Base-by-base conservation (phyloP, 2,888 invertebrate genomes). In the Drosophila anomelani region DNA sequence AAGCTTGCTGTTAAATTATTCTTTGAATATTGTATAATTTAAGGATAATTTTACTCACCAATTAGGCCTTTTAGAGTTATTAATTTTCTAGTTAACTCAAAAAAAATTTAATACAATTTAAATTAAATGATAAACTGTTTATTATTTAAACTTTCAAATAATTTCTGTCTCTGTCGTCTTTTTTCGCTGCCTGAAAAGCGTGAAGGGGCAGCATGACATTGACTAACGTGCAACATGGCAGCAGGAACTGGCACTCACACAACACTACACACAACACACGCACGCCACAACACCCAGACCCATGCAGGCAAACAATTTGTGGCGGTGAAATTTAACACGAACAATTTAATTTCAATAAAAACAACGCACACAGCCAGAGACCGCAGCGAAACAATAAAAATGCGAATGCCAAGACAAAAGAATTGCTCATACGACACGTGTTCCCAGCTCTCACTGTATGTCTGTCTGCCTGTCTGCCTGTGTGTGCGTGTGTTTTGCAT, bases 311-410 rank as follows among this genome's bases (percentile, higher is more conserved):
- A 69, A 75, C 79, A 81, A 75, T 79, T 76, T 81, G 79, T 67
- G 78, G 84, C 80, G 81, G 68, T 78, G 75, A 77, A 85, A 84
- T 77, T 81, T 69, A 83, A 76, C 84, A 84, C 80, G 80, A 81
- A 85, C 87, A 86, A 86, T 85, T 85, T 85, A 80, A 86, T 85
- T 85, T 85, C 84, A 84, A 85, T 83, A 86, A 86, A 81, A 85
- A 78, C 72, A 85, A 78, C 72, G 72, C 67, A 68, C 58, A 67
- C 67, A 66, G 12, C 29, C 44, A 51, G 57, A 29, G 12, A 47
- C 47, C 49, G 9, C 62, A 47, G 54, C 47, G 49, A 62, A 57
- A 69, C 54, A 61, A 59, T 17, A 71, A 59, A 34, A 70, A 49
- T 10, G 62, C 39, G 43, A 55, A n/a, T 12, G 43, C 46, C 53